Evolutionary conservation across 2,797 vertebrate genomes (phyloP).

Genomic region (Amblyopsis hoosieri): DNA sequence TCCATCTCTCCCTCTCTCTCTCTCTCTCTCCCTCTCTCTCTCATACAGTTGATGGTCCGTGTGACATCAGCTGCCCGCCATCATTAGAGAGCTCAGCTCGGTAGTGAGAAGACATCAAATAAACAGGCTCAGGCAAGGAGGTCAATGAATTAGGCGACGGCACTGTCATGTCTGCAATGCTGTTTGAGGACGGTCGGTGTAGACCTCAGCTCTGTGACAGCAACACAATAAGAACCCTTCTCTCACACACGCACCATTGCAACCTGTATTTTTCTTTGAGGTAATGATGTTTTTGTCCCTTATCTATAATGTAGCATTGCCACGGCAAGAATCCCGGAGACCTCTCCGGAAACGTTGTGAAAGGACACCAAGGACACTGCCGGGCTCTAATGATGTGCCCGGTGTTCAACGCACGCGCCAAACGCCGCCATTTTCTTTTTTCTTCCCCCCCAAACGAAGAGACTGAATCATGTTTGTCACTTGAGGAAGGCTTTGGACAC

Average conservation of each 20-base stretch:
- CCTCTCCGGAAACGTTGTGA: slow-evolving; percentile 29
- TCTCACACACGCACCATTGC: not conserved
- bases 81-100: slow-evolving; percentile 25
- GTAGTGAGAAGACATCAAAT: slow-evolving; percentile 41
- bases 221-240: too few relatives aligned
- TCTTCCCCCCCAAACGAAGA: slow-evolving; percentile 18
- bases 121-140: slow-evolving; percentile 57
- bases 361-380: slow-evolving; percentile 43
- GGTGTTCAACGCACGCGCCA: slow-evolving; percentile 6
- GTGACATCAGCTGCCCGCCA: slow-evolving; percentile 18
- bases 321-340: slow-evolving; percentile 35
- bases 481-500: slow-evolving; percentile 35
- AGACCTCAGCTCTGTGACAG: slow-evolving; percentile 13
- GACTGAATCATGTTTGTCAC: slow-evolving; percentile 47
- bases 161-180: not conserved
- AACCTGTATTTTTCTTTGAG: not conserved
- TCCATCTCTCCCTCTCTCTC: slow-evolving; percentile 2
- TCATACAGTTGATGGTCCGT: slow-evolving; percentile 20
- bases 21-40: slow-evolving; percentile 6
- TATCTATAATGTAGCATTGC: slow-evolving; percentile 6
- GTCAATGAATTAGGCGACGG: slow-evolving; percentile 58
- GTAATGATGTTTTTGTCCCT: slow-evolving; percentile 16
- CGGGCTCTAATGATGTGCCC: slow-evolving; percentile 43
- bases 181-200: slow-evolving; percentile 41
- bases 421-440: slow-evolving; percentile 17